Conservation (phyloP, 2,797 vertebrate species). For the Chelidonichthys spinosus region DNA sequence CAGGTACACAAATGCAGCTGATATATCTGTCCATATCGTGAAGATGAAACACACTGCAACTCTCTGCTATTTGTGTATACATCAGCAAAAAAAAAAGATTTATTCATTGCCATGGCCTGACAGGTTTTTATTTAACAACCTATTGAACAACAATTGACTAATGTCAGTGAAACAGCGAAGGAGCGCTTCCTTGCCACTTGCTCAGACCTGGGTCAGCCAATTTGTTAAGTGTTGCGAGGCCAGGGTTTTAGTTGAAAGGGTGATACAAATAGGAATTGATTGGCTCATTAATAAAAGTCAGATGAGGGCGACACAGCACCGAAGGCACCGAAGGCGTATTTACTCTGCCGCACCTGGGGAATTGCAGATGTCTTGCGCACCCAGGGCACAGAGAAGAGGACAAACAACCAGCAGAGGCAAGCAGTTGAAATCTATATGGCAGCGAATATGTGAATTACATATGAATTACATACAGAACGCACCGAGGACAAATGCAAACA, state of each 20-base stretch:
- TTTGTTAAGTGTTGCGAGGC: constrained; percentile 70
- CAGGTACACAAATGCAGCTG: too few relatives aligned
- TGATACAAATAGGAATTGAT: constrained; percentile 71
- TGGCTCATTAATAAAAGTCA: constrained; percentile 74
- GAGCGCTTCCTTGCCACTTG: constrained; percentile 14
- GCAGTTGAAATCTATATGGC: constrained; percentile 4
- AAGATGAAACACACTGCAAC: constrained; percentile 4
- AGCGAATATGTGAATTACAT: background rate
- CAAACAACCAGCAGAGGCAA: constrained; percentile 27
- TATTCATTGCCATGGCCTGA: constrained; percentile 37
- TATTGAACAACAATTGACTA: constrained; percentile 44
- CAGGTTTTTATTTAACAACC: constrained; percentile 58
- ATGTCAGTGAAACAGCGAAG: constrained; percentile 32
- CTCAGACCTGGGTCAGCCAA: constrained; percentile 56
- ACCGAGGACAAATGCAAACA: background rate
- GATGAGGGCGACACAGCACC: constrained; percentile 43
- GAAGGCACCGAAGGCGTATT: constrained; percentile 49
- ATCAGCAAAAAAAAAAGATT: constrained; percentile 37
- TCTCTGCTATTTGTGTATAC: background rate
- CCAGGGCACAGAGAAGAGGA: constrained; percentile 25
- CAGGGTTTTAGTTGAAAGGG: constrained; percentile 55
- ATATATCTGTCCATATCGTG: background rate
- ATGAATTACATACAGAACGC: background rate
- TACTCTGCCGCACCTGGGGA: constrained; percentile 49
- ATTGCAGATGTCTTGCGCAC: constrained; percentile 28